A percentile compares a stretch with the other conserved stretches of the same genome.
Conservation (phyloP, 2,888 invertebrate genomes). For the Drosophila suboccidentalis region DNA sequence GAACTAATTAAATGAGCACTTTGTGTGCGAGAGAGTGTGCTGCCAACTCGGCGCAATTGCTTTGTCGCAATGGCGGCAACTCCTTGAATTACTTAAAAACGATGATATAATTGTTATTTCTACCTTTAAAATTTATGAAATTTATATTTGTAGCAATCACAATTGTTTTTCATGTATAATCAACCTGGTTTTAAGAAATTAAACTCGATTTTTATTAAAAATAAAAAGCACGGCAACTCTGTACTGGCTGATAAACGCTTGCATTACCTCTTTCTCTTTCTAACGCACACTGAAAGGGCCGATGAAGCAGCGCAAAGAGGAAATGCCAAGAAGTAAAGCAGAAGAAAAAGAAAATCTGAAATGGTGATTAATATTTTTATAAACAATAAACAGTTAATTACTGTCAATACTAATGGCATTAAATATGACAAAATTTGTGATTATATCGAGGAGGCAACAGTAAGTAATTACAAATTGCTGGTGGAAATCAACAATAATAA, state of each 20-base stretch:
- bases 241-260: constrained; percentile 54
- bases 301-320: constrained; percentile 34
- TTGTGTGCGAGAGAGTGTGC: constrained; percentile 65
- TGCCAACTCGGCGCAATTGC: constrained; percentile 58
- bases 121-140: background rate
- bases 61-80: constrained; percentile 71
- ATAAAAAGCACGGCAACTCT: constrained; percentile 55
- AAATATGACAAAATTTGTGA: constrained; percentile 45
- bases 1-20: constrained; percentile 81
- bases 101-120: fast-evolving
- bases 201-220: background rate
- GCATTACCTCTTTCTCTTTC: constrained; percentile 59
- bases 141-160: background rate
- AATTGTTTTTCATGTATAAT: constrained; percentile 23
- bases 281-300: constrained; percentile 34
- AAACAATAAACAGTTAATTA: constrained; percentile 59
- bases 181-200: constrained; percentile 12
- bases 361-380: constrained; percentile 72
- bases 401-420: constrained; percentile 27
- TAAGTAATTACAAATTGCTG: constrained; percentile 34
- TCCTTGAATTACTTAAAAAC: constrained; percentile 7
- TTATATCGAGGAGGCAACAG: constrained; percentile 50
- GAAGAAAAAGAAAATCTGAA: constrained; percentile 33
- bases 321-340: constrained; percentile 41
- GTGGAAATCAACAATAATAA: background rate